Evolutionary conservation across 2,113 vertebrate species (phyloP), one percentile per base, ranked within the genome.

Genomic region (Hydropotes inermis): DNA sequence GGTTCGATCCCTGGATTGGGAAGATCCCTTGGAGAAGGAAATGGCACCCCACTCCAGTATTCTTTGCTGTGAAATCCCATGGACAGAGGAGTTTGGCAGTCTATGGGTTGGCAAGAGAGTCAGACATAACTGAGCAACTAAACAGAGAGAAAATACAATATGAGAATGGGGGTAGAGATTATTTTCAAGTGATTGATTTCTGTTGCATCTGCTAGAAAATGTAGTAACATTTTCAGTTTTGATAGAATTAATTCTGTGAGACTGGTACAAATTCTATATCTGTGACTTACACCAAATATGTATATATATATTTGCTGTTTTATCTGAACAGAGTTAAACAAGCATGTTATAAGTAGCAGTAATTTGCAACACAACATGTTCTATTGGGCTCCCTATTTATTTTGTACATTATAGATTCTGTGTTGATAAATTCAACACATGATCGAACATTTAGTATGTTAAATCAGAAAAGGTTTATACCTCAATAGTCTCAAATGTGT

Each of bases 361-460:
- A 33, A 43, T 47, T 83, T 83, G 43, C 33, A 60, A 82, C n/a
- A 28, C 81, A 45, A 52, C 13, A 2, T 87, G 74, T 87, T 87
- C 67, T 83, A 33, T 93, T 90, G 55, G 13, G 28, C 60, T 91
- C 83, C 55, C 47, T 84, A 25, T 87, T 97, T 97, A 98, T 98
- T 98, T 91, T 94, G 89, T 94, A 39, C 23, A 27, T 70, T 36
- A 36, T 10, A 87, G 45, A 79, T 9, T 90, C 81, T 89, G 67
- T 94, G 13, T 87, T 90, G 61, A 57, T 89, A 89, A 89, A 83
- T 67, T 52, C 70, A 76, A 76, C 23, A 76, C 12, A 27, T 76
- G 39, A 43, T 76, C 25, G 23, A 27, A 39, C 67, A 39, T 70
- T 70, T 70, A 78, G 82, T 36, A 76, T 93, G 57, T 58, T 92